Evolutionary conservation across 1,140 invertebrate species (phyloP), one percentile per base, ranked within the genome.

Genomic region (Dendrolimus punctatus): DNA sequence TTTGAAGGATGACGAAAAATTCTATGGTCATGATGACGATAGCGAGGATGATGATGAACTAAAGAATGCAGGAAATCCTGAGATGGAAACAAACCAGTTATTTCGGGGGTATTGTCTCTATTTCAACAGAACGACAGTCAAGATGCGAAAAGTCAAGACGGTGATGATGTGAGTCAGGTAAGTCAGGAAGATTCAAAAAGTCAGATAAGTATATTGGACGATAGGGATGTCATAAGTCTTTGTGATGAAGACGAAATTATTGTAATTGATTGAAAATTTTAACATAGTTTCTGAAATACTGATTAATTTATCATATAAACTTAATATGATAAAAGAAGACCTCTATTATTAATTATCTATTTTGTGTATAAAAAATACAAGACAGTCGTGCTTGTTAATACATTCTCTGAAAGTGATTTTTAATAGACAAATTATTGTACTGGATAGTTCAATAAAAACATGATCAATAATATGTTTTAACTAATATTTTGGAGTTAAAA

Each of bases 61-160:
- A 36, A 51, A 50, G 43, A 55, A 39, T 38, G 50, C 62, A 73
- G 51, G 57, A 57, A 38, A 64, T 64, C 23, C 43, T 77, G n/a
- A 75, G 76, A 41, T 69, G 1, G 71, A 81, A 39, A 70, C 78
- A 23, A 3, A 23, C 79, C 79, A 7, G 77, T 85, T 4, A 85
- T 85, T 61, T 85, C 82, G 0, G 82, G 84, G 43, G 82, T 85
- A 7, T 60, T 84, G 5, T 85, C 80, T 2, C 66, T 82, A 0
- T 84, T 72, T 49, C 67, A 77, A 50, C 60, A 71, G 40, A 64
- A 68, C 41, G 55, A 23, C 3, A 3, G 23, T 23, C 23, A 23
- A 23, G 50, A 51, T 8, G 40, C 10, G 40, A 40, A 42, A 4
- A 46, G 46, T 8, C 51, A 46, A 7, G 45, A 53, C 5, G 44